Evolutionary conservation across 2,888 invertebrate genomes (phyloP).

Genomic region (Erebia ligea): DNA sequence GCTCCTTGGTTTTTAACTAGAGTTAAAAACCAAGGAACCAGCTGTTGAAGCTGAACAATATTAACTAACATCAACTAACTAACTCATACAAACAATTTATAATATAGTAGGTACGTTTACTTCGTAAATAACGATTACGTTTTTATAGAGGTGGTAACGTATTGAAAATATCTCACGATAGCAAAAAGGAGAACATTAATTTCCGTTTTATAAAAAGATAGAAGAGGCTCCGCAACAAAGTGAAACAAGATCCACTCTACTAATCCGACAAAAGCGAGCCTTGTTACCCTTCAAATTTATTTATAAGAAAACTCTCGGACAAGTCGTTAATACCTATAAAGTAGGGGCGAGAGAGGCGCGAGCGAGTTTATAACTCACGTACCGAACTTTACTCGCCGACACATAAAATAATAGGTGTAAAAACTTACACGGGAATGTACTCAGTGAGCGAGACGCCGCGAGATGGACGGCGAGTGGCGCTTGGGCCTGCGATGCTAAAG

Average conservation of each 20-base stretch:
- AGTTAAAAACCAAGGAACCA: no score
- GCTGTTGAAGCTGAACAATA: no score
- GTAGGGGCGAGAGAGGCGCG: constrained; percentile 83
- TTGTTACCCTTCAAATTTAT: constrained; percentile 84
- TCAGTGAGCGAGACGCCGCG: constrained; percentile 77
- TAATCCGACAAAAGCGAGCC: constrained; percentile 84
- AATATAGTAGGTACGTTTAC: not conserved
- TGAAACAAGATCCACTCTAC: constrained; percentile 83
- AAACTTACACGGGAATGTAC: constrained; percentile 84
- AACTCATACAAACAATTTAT: not conserved
- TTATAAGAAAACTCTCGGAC: constrained; percentile 84
- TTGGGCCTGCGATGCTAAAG: constrained; percentile 31
- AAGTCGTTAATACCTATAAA: constrained; percentile 84
- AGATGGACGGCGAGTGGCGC: constrained; percentile 67
- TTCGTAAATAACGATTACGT: not conserved
- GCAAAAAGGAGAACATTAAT: constrained; percentile 55
- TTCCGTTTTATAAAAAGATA: constrained; percentile 73
- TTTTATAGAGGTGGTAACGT: not conserved
- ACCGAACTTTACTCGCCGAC: constrained; percentile 84
- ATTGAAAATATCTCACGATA: constrained; percentile 23
- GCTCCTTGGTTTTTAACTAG: no score
- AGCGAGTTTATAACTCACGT: constrained; percentile 84
- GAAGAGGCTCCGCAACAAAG: constrained; percentile 79
- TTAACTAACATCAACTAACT: no score
- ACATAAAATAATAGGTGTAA: constrained; percentile 84